These are phyloP conservation scores for Salvelinus namaycush DNA, from an alignment of 2,113 vertebrate genomes.

Conservation along the genomic window DNA sequence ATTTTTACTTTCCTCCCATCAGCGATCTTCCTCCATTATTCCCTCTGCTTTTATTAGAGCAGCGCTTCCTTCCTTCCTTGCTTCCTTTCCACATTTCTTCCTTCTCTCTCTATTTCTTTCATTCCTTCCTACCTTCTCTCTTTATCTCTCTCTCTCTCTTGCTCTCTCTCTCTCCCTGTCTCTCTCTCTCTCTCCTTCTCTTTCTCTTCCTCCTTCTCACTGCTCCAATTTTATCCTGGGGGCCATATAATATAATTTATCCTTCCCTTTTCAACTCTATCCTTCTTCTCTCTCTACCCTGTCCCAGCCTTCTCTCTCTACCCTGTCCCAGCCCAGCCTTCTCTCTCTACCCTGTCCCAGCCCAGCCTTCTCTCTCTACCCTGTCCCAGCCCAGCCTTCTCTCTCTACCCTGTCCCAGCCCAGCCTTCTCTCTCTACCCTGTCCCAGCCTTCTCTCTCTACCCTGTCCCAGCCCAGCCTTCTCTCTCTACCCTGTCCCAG, in stretches of 20 bases:
- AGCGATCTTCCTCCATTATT: conserved; percentile 33
- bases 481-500: neutral
- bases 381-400: conserved; percentile 8
- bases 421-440: conserved; percentile 15
- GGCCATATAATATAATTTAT: too few relatives aligned
- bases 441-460: too few relatives aligned
- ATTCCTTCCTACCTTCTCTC: neutral
- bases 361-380: conserved; percentile 8
- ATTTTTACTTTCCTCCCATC: conserved; percentile 55
- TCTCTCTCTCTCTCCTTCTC: neutral
- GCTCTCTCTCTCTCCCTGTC: neutral
- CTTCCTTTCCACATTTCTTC: neutral
- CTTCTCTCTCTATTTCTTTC: too few relatives aligned
- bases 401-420: neutral
- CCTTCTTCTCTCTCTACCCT: conserved; percentile 7
- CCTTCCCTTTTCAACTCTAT: neutral
- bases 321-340: conserved; percentile 6
- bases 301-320: too few relatives aligned
- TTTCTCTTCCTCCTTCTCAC: conserved; percentile 7
- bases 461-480: conserved; percentile 6
- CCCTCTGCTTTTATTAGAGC: conserved; percentile 35
- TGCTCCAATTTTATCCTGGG: neutral
- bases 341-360: neutral
- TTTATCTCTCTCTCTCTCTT: neutral
- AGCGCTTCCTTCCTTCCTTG: neutral